Percentiles rank a stretch among this genome's conserved stretches.
Evolutionary conservation across 2,888 invertebrate genomes (phyloP).

Genomic region (Agonopterix alstromeriana): DNA sequence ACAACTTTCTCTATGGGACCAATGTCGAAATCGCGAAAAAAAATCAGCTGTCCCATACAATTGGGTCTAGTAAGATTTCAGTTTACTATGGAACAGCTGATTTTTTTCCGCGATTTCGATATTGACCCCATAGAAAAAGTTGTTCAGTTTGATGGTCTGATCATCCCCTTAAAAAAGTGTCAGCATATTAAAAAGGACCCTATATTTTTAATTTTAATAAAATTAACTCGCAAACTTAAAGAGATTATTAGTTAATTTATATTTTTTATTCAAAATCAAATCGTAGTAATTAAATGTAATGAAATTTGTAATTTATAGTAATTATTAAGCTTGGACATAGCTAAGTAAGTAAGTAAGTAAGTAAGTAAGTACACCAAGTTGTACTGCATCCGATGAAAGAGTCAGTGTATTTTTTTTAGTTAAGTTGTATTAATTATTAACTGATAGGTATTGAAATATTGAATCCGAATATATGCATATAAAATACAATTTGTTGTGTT

Average conservation of each 20-base stretch:
- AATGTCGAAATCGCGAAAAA: too few relatives aligned
- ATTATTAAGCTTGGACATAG: conserved; percentile 67
- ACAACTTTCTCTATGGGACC: too few relatives aligned
- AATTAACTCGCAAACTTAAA: conserved; percentile 19
- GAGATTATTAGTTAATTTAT: conserved; percentile 60
- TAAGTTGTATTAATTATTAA: conserved; percentile 70
- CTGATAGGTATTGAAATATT: conserved; percentile 73
- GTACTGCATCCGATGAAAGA: conserved; percentile 51
- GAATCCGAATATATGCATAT: conserved; percentile 75
- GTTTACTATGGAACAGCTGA: too few relatives aligned
- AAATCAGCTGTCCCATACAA: too few relatives aligned
- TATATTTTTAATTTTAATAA: conserved; percentile 6
- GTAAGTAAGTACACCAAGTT: conserved; percentile 27
- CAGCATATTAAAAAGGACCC: too few relatives aligned
- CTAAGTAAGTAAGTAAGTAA: conserved; percentile 67
- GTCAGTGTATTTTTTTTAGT: conserved; percentile 71
- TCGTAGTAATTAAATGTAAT: conserved; percentile 54
- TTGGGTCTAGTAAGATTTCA: too few relatives aligned
- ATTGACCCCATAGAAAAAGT: too few relatives aligned
- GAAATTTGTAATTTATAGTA: conserved; percentile 71
- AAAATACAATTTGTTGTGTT: conserved; percentile 52
- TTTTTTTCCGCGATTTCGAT: too few relatives aligned
- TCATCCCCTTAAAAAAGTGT: too few relatives aligned
- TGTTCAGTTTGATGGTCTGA: too few relatives aligned
- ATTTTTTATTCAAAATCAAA: conserved; percentile 29